Evolutionary conservation across 2,888 invertebrate species (phyloP).

Genomic region (Luperina nickerlii): DNA sequence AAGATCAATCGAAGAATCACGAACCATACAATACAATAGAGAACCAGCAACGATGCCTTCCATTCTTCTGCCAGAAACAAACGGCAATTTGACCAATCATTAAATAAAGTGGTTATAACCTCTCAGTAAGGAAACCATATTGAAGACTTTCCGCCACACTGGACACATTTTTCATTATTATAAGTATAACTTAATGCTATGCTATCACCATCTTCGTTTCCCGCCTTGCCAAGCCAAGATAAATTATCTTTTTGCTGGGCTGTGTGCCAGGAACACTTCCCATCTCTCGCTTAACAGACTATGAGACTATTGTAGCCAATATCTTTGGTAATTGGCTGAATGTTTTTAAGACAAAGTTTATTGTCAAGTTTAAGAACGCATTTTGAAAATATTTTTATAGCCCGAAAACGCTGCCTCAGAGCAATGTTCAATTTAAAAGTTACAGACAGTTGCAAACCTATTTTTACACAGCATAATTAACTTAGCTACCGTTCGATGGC

Average conservation of each 20-base stretch:
- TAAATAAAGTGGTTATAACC: neutral
- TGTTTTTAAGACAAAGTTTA: slow-evolving; percentile 1
- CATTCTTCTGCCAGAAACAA: neutral
- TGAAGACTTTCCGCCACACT: neutral
- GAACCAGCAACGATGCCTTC: neutral
- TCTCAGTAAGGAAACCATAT: neutral
- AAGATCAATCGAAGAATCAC: neutral
- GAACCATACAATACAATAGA: neutral
- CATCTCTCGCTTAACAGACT: slow-evolving; percentile 47
- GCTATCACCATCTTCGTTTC: slow-evolving; percentile 42
- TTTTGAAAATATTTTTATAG: neutral
- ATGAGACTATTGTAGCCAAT: slow-evolving; percentile 20
- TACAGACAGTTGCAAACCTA: neutral
- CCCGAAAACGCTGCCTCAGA: neutral
- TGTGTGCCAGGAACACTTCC: slow-evolving; percentile 58
- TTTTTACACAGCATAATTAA: neutral
- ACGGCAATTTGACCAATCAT: too few species aligned
- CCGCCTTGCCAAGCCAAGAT: slow-evolving; percentile 33
- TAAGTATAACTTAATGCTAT: slow-evolving; percentile 35
- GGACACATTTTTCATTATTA: slow-evolving; percentile 32
- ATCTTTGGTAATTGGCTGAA: slow-evolving; percentile 19
- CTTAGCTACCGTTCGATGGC: neutral
- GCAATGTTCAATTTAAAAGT: neutral
- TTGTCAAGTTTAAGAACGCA: neutral
- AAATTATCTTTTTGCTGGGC: slow-evolving; percentile 59